A percentile compares a stretch with the other conserved stretches of the same genome.
Conservation (phyloP, 2,888 invertebrate species). For the Habroteleia sp. region DNA sequence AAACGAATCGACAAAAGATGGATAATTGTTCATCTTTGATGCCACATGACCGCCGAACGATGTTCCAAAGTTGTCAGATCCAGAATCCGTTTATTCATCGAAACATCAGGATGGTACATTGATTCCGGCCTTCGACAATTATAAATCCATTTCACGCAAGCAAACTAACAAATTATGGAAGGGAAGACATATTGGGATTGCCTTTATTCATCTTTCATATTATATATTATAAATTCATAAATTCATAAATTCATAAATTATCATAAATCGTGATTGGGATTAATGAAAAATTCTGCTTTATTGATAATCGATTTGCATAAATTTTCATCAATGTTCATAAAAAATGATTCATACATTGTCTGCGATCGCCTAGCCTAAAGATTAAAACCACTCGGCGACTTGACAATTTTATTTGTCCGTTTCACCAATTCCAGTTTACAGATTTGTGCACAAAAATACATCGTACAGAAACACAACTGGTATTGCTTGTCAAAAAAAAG, state of each 20-base stretch:
- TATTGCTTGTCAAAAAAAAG: too few relatives aligned
- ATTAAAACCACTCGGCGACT: slow-evolving; percentile 14
- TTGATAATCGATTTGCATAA: slow-evolving; percentile 7
- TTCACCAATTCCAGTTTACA: slow-evolving; percentile 8
- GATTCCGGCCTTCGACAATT: slow-evolving; percentile 21
- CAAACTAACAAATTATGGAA: slow-evolving; percentile 27
- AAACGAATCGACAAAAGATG: slow-evolving; percentile 21
- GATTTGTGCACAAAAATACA: slow-evolving; percentile 14
- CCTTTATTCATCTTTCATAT: slow-evolving; percentile 46
- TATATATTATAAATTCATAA: too few relatives aligned
- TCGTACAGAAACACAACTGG: slow-evolving; percentile 10
- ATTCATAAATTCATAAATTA: too few relatives aligned
- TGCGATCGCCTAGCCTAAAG: slow-evolving; percentile 29
- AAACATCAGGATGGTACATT: slow-evolving; percentile 68
- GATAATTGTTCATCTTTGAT: slow-evolving; percentile 67
- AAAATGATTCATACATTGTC: slow-evolving; percentile 13
- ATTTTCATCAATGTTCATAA: not conserved
- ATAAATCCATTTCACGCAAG: slow-evolving; percentile 35
- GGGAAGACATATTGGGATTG: slow-evolving; percentile 44
- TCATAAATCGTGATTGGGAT: not conserved
- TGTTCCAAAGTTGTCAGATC: slow-evolving; percentile 70
- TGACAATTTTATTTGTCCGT: too few relatives aligned
- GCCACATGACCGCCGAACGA: slow-evolving; percentile 77
- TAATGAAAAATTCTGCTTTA: slow-evolving; percentile 8
- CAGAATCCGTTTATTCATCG: slow-evolving; percentile 76